Evolutionary conservation across 2,113 vertebrate genomes (phyloP), one percentile per base, ranked within the genome.

Genomic region (Mus pahari): DNA sequence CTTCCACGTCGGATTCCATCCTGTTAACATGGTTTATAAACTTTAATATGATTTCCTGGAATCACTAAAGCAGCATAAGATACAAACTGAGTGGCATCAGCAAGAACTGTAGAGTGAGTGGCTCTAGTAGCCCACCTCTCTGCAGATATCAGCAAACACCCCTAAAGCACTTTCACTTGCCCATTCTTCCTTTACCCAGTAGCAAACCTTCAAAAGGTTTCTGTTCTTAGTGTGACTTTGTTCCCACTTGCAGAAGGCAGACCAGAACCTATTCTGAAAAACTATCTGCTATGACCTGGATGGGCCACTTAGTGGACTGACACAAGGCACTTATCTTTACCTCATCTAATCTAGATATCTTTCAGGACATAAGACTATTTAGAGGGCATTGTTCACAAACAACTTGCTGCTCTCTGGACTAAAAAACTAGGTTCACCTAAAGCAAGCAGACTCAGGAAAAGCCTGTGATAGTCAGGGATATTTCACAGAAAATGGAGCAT

Each of bases 1-100:
- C 99, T 99, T 3, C 99, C 99, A 84, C 99, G 99, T 73, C 99
- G 98, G 86, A 99, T 99, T 7, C 99, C 99, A 96, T 99, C 99
- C 99, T 99, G 97, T 91, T 53, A 92, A 97, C 42, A 86, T 74
- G 78, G 93, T 90, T 74, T 64, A 84, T 36, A 89, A 92, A 93
- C 77, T 60, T 91, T 45, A 97, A 75, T 62, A 36, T 58, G 50
- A 89, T n/a, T 84, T 94, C 14, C 22, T 82, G 42, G 6, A 62
- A 36, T 94, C 55, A 89, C 36, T 91, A 94, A 78, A 95, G 45
- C 5, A 83, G 82, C 50, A 12, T 86, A 78, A 62, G 83, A 87
- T 45, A 12, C 3, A 70, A 16, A 91, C 86, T 90, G 48, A 94
- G 42, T 78, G 86, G 89, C 42, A 90, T 87, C 36, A 81, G n/a